A percentile compares a stretch with the other conserved stretches of the same genome.
These are phyloP conservation scores for Bucco capensis DNA, from an alignment of 2,113 vertebrate species.

Conservation along the genomic window DNA sequence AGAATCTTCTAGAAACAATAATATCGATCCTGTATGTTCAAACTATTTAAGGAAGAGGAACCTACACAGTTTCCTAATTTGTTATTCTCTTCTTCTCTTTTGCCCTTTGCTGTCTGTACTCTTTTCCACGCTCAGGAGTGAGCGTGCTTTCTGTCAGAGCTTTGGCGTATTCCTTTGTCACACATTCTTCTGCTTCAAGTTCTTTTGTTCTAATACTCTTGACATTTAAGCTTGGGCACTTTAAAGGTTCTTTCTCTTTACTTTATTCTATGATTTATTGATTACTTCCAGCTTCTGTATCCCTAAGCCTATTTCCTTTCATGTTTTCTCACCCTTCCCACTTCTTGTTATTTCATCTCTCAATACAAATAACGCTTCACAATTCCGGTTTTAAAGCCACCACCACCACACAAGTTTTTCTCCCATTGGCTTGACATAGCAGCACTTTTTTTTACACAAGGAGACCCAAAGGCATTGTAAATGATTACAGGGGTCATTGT, in stretches of 20 bases:
- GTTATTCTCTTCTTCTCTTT: background rate
- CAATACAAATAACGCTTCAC: constrained; percentile 37
- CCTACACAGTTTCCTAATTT: background rate
- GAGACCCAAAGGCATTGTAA: constrained; percentile 13
- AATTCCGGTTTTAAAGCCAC: background rate
- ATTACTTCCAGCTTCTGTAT: constrained; percentile 66
- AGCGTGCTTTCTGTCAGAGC: constrained; percentile 15
- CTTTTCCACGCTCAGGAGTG: background rate
- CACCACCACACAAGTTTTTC: constrained; percentile 6
- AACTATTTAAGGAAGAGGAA: background rate
- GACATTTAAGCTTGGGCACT: constrained; percentile 66
- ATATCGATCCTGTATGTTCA: background rate
- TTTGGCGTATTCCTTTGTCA: constrained; percentile 15
- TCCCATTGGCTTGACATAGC: background rate
- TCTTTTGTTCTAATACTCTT: constrained; percentile 69
- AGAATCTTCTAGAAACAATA: background rate
- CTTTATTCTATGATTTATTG: constrained; percentile 64
- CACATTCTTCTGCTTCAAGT: constrained; percentile 8
- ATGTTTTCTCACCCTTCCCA: constrained; percentile 31
- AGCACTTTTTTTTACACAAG: background rate
- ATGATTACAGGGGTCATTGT: constrained; percentile 38
- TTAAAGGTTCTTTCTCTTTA: constrained; percentile 69
- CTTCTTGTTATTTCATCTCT: constrained; percentile 55
- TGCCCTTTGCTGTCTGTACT: background rate
- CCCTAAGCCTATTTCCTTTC: constrained; percentile 46